phyloP scores from a whole-genome alignment of 2,797 vertebrate genomes.

The Ceryle rudis region DNA sequence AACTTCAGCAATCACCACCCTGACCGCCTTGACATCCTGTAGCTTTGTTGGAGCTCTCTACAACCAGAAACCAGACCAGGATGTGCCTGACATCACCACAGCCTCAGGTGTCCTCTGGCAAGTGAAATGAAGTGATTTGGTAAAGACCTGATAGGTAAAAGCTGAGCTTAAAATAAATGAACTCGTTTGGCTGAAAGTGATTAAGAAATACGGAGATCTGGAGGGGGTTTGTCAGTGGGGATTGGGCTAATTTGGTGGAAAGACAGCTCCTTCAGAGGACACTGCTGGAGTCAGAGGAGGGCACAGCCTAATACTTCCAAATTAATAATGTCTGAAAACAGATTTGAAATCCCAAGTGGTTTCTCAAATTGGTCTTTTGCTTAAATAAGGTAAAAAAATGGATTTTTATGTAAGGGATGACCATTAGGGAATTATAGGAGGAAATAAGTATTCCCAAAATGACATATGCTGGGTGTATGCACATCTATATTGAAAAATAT shows the following conservation, averaged over 20 bases:
- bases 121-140: background rate
- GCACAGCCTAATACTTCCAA: background rate
- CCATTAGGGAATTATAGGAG: background rate
- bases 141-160: background rate
- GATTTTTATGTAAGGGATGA: background rate
- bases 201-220: background rate
- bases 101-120: background rate
- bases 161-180: background rate
- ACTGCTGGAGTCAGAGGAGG: conserved; percentile 20
- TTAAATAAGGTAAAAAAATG: background rate
- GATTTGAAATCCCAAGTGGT: background rate
- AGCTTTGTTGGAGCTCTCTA: background rate
- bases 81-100: background rate
- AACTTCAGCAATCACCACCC: background rate
- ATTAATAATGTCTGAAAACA: conserved; percentile 56
- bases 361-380: conserved; percentile 15
- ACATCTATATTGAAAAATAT: background rate
- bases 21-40: rapidly evolving
- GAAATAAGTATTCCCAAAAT: background rate
- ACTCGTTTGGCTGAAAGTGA: conserved; percentile 37
- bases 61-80: background rate
- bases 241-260: conserved; percentile 40
- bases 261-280: background rate
- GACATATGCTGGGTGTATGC: background rate
- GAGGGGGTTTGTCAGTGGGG: conserved; percentile 35